Evolutionary conservation across 2,113 vertebrate species (phyloP), one percentile per base, ranked within the genome.

Genomic region (Hippocampus abdominalis): DNA sequence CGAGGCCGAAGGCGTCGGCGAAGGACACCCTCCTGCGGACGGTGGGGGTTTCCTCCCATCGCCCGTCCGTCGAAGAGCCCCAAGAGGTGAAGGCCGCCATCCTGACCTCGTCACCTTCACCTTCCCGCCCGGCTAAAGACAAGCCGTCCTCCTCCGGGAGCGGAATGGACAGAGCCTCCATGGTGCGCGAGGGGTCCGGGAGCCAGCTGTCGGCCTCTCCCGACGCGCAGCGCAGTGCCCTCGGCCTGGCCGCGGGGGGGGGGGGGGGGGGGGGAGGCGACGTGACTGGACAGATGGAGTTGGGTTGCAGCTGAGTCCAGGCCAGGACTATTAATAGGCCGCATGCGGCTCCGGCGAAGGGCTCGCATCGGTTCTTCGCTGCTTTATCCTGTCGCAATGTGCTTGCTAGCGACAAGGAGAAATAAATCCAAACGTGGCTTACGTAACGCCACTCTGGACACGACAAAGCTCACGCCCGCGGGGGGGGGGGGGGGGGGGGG

Each of bases 1-100:
- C 90, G 73, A 98, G 91, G 62, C 97, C 97, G 81, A 98, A 96
- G 0, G 93, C 94, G 78, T 99, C 97, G 12, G 97, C 97, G 69
- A 99, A 99, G 0, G 97, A 99, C 86, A 99, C 97, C 87, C 94
- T 96, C 81, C 97, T 94, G 67, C 87, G 57, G 1, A 86, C 71
- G 16, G 80, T 86, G 11, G 80, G 57, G 5, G 93, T 87, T 1
- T 75, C 68, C 5, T 94, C 92, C 51, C 89, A 49, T 64, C 94
- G 94, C 39, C 94, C 94, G 15, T 96, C 95, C n/a, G 90, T 92
- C 73, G 56, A 67, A 73, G 91, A 92, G 75, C 81, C 89, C 49
- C 78, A 68, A 20, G 90, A 89, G 46, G 91, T 92, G 53, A 86
- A 93, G 81, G 80, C 89, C 75, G 91, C 91, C 77, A 85, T 82